Base-by-base conservation (phyloP, 2,113 vertebrate species). In the Corythaeola cristata region DNA sequence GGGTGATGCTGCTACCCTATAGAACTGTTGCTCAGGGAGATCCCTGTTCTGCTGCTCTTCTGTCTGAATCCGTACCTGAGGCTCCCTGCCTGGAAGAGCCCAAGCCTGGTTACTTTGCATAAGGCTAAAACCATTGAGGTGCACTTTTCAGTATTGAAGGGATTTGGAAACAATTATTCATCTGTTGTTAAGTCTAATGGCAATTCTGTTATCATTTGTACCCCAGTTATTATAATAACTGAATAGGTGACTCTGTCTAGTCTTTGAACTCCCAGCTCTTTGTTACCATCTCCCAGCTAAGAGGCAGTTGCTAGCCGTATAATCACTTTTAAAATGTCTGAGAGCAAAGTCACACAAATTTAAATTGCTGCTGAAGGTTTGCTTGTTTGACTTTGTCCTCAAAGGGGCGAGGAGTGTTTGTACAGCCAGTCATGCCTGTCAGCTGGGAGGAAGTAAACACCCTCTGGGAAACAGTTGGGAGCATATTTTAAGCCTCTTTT, bases 391-490 rank as follows among this genome's bases (percentile, higher is more conserved):
- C 90, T 93, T 95, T 59, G 37, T 63, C 52, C 63, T 77, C 73
- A 20, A 41, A 78, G n/a, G 18, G 17, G 18, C 24, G 49, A 90
- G 83, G 50, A 66, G 26, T 78, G 39, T 81, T 96, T 89, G 41
- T 50, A 67, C 32, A 86, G 64, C 45, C 80, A 67, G 80, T 68
- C 5, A 3, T 52, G 60, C 64, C 91, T 89, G n/a, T 50, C 86
- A 92, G 52, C 60, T 87, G 86, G 68, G 64, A 89, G 56, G 81
- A 92, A 94, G 84, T 59, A 95, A 96, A 91, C 60, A 60, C 37
- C 30, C 75, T 45, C 67, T 87, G 76, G 41, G 60, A 92, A 96
- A 90, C 37, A 92, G 68, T 3, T 95, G 68, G 32, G 39, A 92
- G 69, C 26, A 68, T 76, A 74, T 59, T 92, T 81, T 94, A 89